phyloP scores from a whole-genome alignment of 2,888 invertebrate genomes.

The Emmelina monodactyla region DNA sequence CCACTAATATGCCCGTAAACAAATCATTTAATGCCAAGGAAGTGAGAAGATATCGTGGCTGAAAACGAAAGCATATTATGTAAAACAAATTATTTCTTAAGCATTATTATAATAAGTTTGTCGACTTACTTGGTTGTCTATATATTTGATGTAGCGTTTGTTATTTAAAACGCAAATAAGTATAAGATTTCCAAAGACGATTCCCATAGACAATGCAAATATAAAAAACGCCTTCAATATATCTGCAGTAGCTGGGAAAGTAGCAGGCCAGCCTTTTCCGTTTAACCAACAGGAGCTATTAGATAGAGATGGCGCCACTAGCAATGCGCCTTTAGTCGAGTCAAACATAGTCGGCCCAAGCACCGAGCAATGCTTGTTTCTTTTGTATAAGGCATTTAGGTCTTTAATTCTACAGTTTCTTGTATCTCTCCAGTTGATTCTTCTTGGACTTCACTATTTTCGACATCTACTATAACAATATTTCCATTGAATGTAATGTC shows the following conservation, averaged over 20 bases:
- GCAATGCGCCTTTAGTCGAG: constrained; percentile 73
- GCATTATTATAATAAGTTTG: too few relatives aligned
- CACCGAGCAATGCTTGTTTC: constrained; percentile 45
- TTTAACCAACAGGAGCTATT: constrained; percentile 86
- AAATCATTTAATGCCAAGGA: constrained; percentile 88
- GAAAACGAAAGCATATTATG: constrained; percentile 25
- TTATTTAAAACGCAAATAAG: constrained; percentile 86
- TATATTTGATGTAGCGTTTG: constrained; percentile 82
- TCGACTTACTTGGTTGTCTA: constrained; percentile 80
- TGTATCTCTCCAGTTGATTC: too few relatives aligned
- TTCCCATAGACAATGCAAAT: constrained; percentile 77
- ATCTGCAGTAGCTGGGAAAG: constrained; percentile 73
- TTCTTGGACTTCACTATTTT: too few relatives aligned
- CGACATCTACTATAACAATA: too few relatives aligned
- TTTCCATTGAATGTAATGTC: too few relatives aligned
- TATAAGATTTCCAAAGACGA: constrained; percentile 80
- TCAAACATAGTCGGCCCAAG: constrained; percentile 68
- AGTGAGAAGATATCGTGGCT: constrained; percentile 88
- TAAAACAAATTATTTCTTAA: too few relatives aligned
- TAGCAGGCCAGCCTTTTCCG: constrained; percentile 69
- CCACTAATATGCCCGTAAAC: constrained; percentile 85
- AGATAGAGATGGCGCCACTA: constrained; percentile 80
- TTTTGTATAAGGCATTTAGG: constrained; percentile 61
- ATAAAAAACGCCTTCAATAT: constrained; percentile 80
- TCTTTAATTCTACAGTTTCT: too few relatives aligned